Base-by-base conservation (phyloP, 2,888 invertebrate genomes). In the Diplazon laetatorius region DNA sequence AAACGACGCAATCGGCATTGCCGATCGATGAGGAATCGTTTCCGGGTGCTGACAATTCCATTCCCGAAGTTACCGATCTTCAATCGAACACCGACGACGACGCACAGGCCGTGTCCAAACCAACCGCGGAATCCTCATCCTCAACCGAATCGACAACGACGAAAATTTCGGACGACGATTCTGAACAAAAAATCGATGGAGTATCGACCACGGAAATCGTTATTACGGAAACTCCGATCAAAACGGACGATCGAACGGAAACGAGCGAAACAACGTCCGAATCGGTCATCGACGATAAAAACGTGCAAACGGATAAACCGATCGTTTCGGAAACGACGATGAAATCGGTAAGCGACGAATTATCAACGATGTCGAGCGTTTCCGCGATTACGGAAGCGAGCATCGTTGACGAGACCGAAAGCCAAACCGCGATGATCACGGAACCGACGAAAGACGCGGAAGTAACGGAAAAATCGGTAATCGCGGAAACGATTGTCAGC, bases 41-140 rank as follows among this genome's bases (percentile, higher is more conserved):
- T 85, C 89, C 89, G 16, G 90, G 90, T 2, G 86, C 87, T 9
- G 88, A 90, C 63, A 91, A 90, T 52, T 81, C 73, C 0, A 90
- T 90, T 65, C 89, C 90, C 6, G 83, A 85, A 65, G 82, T 82
- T 39, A 84, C 80, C 75, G 37, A 68, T 68, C 10, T 42, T 1
- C 71, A 22, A 37, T 42, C 75, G 10, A 25, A 16, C 12, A 16
- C 37, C 8, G 70, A 22, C 16, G 48, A 70, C 22, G 57, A 42
- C 12, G 10, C 63, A 0, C 12, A 42, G n/a, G n/a, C n/a, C n/a
- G n/a, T n/a, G n/a, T n/a, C n/a, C 18, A 76, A 78, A 55, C 70
- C 77, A 42, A 42, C 60, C n/a, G n/a, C n/a, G n/a, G n/a, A n/a
- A n/a, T n/a, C n/a, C n/a, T n/a, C n/a, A n/a, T n/a, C n/a, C n/a